Percentiles rank a stretch among this genome's conserved stretches.
Conservation (phyloP, 2,888 invertebrate species). For the Nemapogon koenigi region DNA sequence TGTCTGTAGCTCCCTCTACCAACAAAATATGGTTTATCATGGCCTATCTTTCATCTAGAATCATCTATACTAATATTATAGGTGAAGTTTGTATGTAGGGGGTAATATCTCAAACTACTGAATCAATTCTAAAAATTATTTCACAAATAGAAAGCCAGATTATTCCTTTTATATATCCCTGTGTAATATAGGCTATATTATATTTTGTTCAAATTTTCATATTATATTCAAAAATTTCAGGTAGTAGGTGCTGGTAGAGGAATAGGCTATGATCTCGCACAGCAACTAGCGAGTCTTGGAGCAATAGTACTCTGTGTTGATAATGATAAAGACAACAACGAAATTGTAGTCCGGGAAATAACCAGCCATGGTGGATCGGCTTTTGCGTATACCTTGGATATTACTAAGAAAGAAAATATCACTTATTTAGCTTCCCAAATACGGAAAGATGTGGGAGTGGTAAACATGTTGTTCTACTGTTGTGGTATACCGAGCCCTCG, state of each 20-base stretch:
- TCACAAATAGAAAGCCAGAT: no score
- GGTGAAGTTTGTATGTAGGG: no score
- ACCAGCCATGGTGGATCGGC: constrained; percentile 51
- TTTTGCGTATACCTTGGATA: constrained; percentile 59
- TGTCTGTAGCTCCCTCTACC: no score
- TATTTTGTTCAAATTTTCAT: no score
- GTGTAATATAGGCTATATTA: no score
- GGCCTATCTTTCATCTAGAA: no score
- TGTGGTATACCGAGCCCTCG: constrained; percentile 69
- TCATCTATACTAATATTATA: no score
- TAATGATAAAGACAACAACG: constrained; percentile 59
- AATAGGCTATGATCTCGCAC: constrained; percentile 68
- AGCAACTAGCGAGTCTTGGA: constrained; percentile 62
- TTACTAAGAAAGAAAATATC: constrained; percentile 61
- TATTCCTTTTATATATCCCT: no score
- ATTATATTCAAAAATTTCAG: no score
- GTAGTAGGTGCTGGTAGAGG: constrained; percentile 76
- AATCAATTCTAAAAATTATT: no score
- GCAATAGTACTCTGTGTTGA: constrained; percentile 72
- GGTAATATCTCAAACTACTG: no score
- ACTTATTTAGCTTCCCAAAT: constrained; percentile 43
- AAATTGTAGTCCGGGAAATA: constrained; percentile 49
- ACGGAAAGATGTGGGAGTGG: constrained; percentile 57
- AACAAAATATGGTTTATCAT: no score
- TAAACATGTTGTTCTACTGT: constrained; percentile 69